These are phyloP conservation scores for Agrochola macilenta DNA, from an alignment of 2,888 invertebrate species.

Conservation along the genomic window DNA sequence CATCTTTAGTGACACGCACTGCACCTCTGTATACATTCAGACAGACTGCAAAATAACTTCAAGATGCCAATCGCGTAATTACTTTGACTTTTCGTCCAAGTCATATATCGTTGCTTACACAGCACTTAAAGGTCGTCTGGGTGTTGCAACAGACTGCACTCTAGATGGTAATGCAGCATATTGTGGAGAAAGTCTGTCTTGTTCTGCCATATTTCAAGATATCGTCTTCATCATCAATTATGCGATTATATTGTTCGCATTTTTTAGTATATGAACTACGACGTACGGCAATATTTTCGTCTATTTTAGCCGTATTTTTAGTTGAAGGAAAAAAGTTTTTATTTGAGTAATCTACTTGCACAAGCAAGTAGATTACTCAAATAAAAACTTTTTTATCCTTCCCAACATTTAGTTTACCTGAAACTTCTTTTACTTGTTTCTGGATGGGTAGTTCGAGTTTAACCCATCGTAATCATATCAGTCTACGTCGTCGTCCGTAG, in stretches of 20 bases:
- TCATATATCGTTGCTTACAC: conserved; percentile 44
- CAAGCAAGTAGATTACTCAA: too few relatives aligned
- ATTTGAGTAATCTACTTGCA: too few relatives aligned
- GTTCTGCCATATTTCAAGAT: conserved; percentile 39
- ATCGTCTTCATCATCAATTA: conserved; percentile 32
- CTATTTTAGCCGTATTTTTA: background rate
- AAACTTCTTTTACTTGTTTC: background rate
- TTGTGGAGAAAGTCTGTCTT: conserved; percentile 59
- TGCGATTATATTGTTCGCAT: conserved; percentile 3
- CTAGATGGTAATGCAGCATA: conserved; percentile 53
- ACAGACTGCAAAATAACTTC: conserved; percentile 42
- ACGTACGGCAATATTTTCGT: background rate
- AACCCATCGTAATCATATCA: background rate
- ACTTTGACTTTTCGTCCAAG: conserved; percentile 45
- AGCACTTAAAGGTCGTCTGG: conserved; percentile 56
- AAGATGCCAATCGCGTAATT: conserved; percentile 45
- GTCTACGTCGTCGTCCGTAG: background rate
- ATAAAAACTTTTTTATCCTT: too few relatives aligned
- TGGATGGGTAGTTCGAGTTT: background rate
- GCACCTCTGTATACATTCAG: conserved; percentile 11
- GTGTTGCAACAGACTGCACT: conserved; percentile 59
- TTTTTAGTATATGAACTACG: conserved; percentile 5
- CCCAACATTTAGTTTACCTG: background rate
- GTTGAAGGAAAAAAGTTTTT: background rate
- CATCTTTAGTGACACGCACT: background rate